Conservation (phyloP, 2,888 invertebrate species). For the Ecdyonurus torrentis region DNA sequence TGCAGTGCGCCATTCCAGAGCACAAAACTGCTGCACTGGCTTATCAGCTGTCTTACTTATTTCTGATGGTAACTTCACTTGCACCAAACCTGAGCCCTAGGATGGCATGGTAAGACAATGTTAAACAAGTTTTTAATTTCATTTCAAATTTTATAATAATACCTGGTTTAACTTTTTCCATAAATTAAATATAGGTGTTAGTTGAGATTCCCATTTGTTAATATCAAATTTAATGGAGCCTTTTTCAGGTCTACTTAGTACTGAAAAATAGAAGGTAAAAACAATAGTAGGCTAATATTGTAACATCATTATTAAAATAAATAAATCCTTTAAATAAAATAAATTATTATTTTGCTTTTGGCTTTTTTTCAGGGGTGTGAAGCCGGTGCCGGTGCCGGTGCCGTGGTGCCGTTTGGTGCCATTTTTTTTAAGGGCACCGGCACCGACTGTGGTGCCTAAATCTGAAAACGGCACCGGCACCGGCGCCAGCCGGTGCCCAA, state of each 20-base stretch:
- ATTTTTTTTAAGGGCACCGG: no score
- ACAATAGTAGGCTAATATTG: no score
- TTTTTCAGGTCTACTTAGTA: constrained; percentile 26
- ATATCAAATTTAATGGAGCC: constrained; percentile 29
- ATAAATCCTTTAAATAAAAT: no score
- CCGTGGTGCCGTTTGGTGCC: no score
- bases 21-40: constrained; percentile 41
- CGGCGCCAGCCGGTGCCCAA: no score
- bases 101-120: neutral
- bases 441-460: no score
- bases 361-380: no score
- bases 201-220: constrained; percentile 37
- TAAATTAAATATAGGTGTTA: constrained; percentile 52
- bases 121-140: neutral
- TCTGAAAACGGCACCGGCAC: no score
- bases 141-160: constrained; percentile 7
- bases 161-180: constrained; percentile 62
- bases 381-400: no score
- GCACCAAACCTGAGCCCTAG: constrained; percentile 21
- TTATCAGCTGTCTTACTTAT: constrained; percentile 20
- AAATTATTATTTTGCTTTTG: no score
- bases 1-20: constrained; percentile 41
- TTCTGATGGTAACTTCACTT: constrained; percentile 17
- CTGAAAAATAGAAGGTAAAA: no score
- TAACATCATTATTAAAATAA: no score